Percentiles rank a stretch among this genome's conserved stretches.
phyloP scores from a whole-genome alignment of 2,113 vertebrate species.

The Gila orcuttii region DNA sequence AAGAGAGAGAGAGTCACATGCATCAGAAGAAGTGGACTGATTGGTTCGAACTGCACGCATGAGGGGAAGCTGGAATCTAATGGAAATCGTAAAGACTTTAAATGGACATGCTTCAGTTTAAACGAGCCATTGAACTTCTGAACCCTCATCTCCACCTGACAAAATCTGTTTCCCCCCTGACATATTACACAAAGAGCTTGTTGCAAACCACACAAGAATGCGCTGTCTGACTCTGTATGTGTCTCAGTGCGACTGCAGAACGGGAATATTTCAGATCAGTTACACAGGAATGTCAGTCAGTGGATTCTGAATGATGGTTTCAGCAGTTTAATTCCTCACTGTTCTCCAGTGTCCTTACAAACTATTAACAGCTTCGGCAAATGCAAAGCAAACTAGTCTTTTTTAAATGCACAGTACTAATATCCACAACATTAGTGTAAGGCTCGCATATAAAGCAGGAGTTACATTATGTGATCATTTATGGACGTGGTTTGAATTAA shows the following conservation, averaged over 20 bases:
- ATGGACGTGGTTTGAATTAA: no score
- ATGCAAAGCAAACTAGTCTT: neutral
- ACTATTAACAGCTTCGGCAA: neutral
- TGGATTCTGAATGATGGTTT: neutral
- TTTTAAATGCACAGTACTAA: neutral
- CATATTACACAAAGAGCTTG: constrained; percentile 63
- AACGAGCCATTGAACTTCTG: constrained; percentile 80
- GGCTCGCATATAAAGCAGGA: no score
- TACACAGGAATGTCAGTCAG: neutral
- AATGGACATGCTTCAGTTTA: constrained; percentile 67
- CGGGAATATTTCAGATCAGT: constrained; percentile 53
- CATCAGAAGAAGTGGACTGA: neutral
- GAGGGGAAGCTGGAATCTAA: constrained; percentile 31
- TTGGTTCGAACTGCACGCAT: neutral
- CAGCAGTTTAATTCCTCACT: neutral
- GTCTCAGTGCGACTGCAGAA: constrained; percentile 41
- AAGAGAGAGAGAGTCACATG: neutral
- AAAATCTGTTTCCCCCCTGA: constrained; percentile 67
- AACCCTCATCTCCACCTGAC: constrained; percentile 75
- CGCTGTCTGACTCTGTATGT: constrained; percentile 55
- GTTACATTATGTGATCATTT: no score
- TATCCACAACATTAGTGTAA: neutral
- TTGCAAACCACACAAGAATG: constrained; percentile 61
- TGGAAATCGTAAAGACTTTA: constrained; percentile 68
- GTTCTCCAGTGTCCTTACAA: neutral